Evolutionary conservation across 1,140 invertebrate genomes (phyloP), one percentile per base, ranked within the genome.

Genomic region (Bombus polaris): DNA sequence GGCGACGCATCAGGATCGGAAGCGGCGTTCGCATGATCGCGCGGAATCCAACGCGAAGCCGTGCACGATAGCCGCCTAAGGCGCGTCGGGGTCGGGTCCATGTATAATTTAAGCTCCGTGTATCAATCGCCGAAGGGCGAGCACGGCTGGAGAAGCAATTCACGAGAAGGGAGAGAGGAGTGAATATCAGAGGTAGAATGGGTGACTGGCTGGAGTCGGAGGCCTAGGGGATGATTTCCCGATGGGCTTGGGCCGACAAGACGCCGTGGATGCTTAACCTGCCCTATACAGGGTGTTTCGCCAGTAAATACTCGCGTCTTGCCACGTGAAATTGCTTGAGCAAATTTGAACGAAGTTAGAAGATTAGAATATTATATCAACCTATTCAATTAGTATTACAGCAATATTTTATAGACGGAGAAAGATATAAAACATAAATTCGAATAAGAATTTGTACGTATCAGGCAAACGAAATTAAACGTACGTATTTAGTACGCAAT

Each of bases 151-250:
- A 88, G 83, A 79, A 89, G 88, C 83, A 89, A 89, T 89, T 89
- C 88, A 71, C 79, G 32, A 35, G 47, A 18, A 37, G 25, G 44
- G 37, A 4, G 37, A 3, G 37, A 12, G 35, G 35, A 5, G 65
- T 1, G 18, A 28, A 25, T 53, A 53, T 53, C 47, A 62, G 74
- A 8, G 32, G 68, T 39, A 37, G 75, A 71, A 35, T 65, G 88
- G 84, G 73, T 81, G 85, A 57, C 77, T 78, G 85, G 81, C 72
- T 77, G 59, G 85, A 80, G 91, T 91, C 68, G 22, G 47, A 86
- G 89, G 83, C 90, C 89, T 91, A 80, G 83, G 91, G 91, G 89
- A 91, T 93, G 91, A 92, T 93, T 93, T 92, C 92, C 92, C 92
- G 90, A 65, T 76, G 86, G 91, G 88, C 59, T 85, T 73, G 25